These are phyloP conservation scores for Chlorocebus sabaeus DNA, from an alignment of 2,113 vertebrate species.

Conservation along the genomic window DNA sequence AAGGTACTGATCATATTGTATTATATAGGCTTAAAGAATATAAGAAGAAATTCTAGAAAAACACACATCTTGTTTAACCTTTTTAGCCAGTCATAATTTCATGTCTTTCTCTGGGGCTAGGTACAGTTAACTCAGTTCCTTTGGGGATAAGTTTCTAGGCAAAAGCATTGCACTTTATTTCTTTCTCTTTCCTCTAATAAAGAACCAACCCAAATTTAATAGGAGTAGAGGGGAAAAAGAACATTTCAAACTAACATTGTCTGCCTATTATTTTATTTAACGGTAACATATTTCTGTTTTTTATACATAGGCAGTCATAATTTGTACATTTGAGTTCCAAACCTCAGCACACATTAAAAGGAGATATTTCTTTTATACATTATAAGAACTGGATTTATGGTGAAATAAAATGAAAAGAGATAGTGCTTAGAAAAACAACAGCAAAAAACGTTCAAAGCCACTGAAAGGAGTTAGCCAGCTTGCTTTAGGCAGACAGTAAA, in stretches of 20 bases:
- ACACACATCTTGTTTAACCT: neutral
- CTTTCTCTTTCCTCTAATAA: neutral
- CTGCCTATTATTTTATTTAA: constrained; percentile 27
- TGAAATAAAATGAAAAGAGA: neutral
- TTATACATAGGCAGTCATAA: neutral
- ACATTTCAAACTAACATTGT: constrained; percentile 4
- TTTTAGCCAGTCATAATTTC: neutral
- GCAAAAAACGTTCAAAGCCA: too few relatives aligned
- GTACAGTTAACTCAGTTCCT: neutral
- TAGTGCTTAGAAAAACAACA: neutral
- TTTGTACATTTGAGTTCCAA: neutral
- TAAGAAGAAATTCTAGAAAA: neutral
- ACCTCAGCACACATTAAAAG: neutral
- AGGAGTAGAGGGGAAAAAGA: neutral
- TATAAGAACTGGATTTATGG: neutral
- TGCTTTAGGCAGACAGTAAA: too few relatives aligned
- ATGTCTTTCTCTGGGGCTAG: neutral
- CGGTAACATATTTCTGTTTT: neutral
- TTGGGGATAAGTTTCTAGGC: neutral
- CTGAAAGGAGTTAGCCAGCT: too few relatives aligned
- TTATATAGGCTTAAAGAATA: neutral
- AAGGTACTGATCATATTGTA: neutral
- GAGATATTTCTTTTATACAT: neutral
- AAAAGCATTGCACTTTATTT: neutral
- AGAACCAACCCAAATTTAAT: neutral